Evolutionary conservation across 2,888 invertebrate genomes (phyloP).

Genomic region (Mesochorus sp.): DNA sequence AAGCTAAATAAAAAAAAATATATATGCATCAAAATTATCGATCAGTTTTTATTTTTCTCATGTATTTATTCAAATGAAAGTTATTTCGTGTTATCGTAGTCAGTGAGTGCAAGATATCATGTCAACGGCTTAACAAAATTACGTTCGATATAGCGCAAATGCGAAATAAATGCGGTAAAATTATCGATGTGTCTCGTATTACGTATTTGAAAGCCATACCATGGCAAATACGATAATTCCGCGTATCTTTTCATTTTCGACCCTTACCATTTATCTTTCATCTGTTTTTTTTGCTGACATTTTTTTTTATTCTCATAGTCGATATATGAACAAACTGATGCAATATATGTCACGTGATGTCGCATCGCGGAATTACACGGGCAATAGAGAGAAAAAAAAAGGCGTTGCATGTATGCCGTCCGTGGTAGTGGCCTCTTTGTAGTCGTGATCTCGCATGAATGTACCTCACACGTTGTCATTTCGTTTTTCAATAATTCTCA

Average conservation of each 20-base stretch:
- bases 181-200: constrained; percentile 33
- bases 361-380: background rate
- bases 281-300: background rate
- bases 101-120: too few species aligned
- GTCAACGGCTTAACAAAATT: background rate
- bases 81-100: too few species aligned
- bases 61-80: too few species aligned
- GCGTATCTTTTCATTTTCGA: constrained; percentile 5
- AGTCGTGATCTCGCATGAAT: constrained; percentile 31
- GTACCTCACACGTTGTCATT: constrained; percentile 29
- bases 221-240: constrained; percentile 19
- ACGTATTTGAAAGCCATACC: constrained; percentile 22
- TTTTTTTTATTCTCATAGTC: constrained; percentile 13
- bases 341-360: constrained; percentile 20
- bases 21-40: too few species aligned
- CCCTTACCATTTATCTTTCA: constrained; percentile 21
- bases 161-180: constrained; percentile 34
- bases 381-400: background rate
- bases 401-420: background rate
- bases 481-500: constrained; percentile 11
- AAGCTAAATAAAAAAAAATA: too few species aligned
- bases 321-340: constrained; percentile 25
- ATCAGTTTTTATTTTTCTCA: too few species aligned
- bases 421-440: background rate
- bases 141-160: background rate